A percentile compares a stretch with the other conserved stretches of the same genome.
Conservation (phyloP, 2,113 vertebrate species). For the Sinocyclocheilus rhinocerous region DNA sequence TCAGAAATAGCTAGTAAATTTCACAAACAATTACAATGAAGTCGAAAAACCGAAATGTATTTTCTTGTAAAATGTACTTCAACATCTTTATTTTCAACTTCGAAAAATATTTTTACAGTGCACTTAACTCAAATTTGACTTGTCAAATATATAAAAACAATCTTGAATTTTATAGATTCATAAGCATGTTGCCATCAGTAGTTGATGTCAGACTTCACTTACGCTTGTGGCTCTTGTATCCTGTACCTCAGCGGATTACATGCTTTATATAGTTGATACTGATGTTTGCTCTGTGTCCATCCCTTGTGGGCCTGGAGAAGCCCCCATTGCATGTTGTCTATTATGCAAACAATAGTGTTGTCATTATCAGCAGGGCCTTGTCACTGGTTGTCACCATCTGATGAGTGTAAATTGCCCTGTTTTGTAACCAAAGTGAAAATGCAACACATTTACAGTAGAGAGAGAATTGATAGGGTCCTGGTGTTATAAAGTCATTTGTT, state of each 20-base stretch:
- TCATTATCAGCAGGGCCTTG: slow-evolving; percentile 61
- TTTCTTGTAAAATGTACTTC: too few species aligned
- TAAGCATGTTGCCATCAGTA: background rate
- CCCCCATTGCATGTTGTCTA: slow-evolving; percentile 42
- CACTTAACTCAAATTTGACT: background rate
- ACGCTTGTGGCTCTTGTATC: background rate
- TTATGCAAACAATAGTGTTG: slow-evolving; percentile 70
- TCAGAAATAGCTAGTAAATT: too few species aligned
- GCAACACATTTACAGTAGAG: slow-evolving; percentile 49
- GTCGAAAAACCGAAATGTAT: too few species aligned
- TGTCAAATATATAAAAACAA: background rate
- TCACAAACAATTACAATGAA: too few species aligned
- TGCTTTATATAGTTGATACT: background rate
- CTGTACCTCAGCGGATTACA: background rate
- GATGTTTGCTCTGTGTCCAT: background rate
- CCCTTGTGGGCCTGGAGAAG: background rate
- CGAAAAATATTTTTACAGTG: too few species aligned
- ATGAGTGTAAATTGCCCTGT: slow-evolving; percentile 57
- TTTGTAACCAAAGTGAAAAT: slow-evolving; percentile 54
- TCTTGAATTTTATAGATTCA: background rate
- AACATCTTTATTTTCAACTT: too few species aligned
- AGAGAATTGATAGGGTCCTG: slow-evolving; percentile 28
- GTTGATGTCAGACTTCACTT: background rate
- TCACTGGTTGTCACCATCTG: slow-evolving; percentile 35
- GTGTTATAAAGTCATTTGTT: slow-evolving; percentile 37